Conservation (phyloP, 2,888 invertebrate genomes). For the Aporophyla lueneburgensis region DNA sequence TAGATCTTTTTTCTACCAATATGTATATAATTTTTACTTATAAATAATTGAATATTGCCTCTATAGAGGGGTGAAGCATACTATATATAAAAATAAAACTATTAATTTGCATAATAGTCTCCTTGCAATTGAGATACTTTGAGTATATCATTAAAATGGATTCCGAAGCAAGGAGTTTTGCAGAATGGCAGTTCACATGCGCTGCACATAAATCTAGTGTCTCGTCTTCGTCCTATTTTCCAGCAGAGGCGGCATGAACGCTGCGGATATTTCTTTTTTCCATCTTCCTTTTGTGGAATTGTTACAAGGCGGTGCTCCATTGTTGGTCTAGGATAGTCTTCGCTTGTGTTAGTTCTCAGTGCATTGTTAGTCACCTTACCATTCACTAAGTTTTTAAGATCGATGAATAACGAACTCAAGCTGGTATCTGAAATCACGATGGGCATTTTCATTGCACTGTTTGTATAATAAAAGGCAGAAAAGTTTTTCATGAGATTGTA, state of each 20-base stretch:
- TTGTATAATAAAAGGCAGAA: constrained; percentile 65
- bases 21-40: constrained; percentile 64
- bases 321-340: constrained; percentile 80
- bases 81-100: constrained; percentile 65
- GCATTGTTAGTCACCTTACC: constrained; percentile 85
- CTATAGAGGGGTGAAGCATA: constrained; percentile 68
- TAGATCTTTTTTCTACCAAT: constrained; percentile 49
- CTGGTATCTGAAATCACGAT: constrained; percentile 91
- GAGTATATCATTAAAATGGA: constrained; percentile 87
- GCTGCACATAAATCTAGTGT: constrained; percentile 89
- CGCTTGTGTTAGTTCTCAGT: constrained; percentile 79
- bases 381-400: constrained; percentile 89
- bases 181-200: constrained; percentile 89
- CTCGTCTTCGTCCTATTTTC: constrained; percentile 87
- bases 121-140: constrained; percentile 87
- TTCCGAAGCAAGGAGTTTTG: constrained; percentile 88
- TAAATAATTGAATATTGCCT: constrained; percentile 67
- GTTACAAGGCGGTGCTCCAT: constrained; percentile 86
- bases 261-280: constrained; percentile 90
- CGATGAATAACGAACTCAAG: constrained; percentile 88
- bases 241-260: constrained; percentile 89
- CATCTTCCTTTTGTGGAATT: constrained; percentile 90
- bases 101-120: constrained; percentile 87
- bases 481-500: constrained; percentile 69
- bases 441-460: constrained; percentile 88